A percentile compares a stretch with the other conserved stretches of the same genome.
phyloP scores from a whole-genome alignment of 1,140 invertebrate species.

The Parapsyche elsis region DNA sequence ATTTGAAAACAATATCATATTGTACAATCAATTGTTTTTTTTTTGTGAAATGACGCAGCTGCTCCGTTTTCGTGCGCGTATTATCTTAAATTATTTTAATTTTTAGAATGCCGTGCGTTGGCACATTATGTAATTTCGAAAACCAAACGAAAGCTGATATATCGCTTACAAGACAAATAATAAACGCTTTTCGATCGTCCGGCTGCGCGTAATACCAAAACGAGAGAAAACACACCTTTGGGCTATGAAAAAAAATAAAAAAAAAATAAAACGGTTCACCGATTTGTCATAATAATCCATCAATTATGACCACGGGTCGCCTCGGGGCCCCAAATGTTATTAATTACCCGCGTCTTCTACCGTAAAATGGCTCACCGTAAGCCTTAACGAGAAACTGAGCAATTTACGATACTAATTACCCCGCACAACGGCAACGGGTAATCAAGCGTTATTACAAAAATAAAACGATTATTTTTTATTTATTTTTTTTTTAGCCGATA shows the following conservation, averaged over 20 bases:
- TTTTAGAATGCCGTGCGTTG: too few species aligned
- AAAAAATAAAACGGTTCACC: background rate
- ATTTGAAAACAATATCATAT: too few species aligned
- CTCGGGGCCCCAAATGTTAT: background rate
- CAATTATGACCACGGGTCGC: conserved; percentile 5
- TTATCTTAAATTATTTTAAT: too few species aligned
- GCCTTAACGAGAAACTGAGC: conserved; percentile 25
- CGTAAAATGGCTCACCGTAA: background rate
- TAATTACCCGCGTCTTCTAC: background rate
- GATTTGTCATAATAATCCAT: conserved; percentile 33
- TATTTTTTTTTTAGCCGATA: background rate
- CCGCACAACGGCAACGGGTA: background rate
- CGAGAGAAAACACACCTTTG: background rate
- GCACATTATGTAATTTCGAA: too few species aligned
- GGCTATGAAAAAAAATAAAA: background rate
- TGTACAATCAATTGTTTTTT: too few species aligned
- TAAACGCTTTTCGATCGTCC: too few species aligned
- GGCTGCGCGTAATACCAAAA: background rate
- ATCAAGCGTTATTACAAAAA: background rate
- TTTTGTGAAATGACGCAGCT: too few species aligned
- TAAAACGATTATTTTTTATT: background rate
- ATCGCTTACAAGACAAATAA: too few species aligned
- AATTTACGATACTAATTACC: conserved; percentile 33
- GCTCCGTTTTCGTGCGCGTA: too few species aligned
- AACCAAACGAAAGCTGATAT: too few species aligned